These are phyloP conservation scores for Pyrochroa serraticornis DNA, from an alignment of 2,888 invertebrate species.

Conservation along the genomic window DNA sequence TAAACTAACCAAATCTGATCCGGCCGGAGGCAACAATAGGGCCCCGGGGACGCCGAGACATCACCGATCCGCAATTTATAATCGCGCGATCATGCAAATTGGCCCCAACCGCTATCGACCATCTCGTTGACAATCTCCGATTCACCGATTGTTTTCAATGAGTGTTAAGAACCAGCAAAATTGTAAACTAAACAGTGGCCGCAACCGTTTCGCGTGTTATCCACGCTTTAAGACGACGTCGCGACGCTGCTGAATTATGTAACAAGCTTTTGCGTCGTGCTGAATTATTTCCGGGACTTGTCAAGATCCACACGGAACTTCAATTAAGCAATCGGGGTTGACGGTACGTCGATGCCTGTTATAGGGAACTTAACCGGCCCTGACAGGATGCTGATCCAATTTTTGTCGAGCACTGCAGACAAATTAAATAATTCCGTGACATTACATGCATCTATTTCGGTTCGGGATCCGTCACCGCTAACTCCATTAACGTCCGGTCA, in stretches of 20 bases:
- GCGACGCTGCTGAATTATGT: slow-evolving; percentile 1
- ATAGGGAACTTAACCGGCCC: slow-evolving; percentile 10
- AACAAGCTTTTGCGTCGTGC: slow-evolving; percentile 3
- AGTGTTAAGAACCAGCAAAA: not conserved
- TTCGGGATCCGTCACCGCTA: not conserved
- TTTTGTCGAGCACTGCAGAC: slow-evolving; percentile 19
- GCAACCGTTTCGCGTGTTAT: slow-evolving; percentile 11
- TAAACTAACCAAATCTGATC: slow-evolving; percentile 17
- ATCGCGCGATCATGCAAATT: slow-evolving; percentile 23
- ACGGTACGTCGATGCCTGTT: no score
- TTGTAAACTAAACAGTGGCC: not conserved
- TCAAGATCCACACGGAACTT: slow-evolving; percentile 13
- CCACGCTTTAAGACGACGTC: not conserved
- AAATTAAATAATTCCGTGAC: slow-evolving; percentile 23
- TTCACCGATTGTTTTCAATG: slow-evolving; percentile 18
- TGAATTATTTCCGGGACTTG: slow-evolving; percentile 10
- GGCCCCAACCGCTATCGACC: not conserved
- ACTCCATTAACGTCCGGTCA: slow-evolving; percentile 21
- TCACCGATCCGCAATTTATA: slow-evolving; percentile 3
- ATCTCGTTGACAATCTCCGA: slow-evolving; percentile 6
- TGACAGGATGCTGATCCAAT: slow-evolving; percentile 25
- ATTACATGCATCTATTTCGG: slow-evolving; percentile 16
- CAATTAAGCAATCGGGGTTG: slow-evolving; percentile 18
- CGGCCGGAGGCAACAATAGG: slow-evolving; percentile 13
- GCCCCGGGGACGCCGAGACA: slow-evolving; percentile 7